A percentile compares a stretch with the other conserved stretches of the same genome.
Evolutionary conservation across 2,113 vertebrate species (phyloP).

Genomic region (Bagarius yarrelli): DNA sequence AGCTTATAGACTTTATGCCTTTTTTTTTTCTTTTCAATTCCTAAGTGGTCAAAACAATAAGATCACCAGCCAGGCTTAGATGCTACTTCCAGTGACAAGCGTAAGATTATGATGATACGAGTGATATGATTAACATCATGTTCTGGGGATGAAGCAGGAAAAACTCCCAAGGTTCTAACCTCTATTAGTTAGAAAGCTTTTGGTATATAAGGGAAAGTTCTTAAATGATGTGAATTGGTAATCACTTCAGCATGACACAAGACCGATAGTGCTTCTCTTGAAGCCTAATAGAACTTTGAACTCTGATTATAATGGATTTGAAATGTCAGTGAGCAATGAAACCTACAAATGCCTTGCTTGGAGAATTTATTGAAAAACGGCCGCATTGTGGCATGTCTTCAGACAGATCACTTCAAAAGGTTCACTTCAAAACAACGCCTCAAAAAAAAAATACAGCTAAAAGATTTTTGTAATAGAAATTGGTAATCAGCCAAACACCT

Average conservation of each 20-base stretch:
- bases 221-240: neutral
- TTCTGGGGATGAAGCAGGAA: neutral
- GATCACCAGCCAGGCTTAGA: neutral
- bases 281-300: neutral
- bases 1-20: too few relatives aligned
- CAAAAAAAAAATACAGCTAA: neutral
- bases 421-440: neutral
- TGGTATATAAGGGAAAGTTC: constrained; percentile 3
- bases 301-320: constrained; percentile 9
- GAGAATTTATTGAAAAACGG: constrained; percentile 16
- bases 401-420: neutral
- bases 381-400: neutral
- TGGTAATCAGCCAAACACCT: constrained; percentile 9
- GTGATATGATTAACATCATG: neutral
- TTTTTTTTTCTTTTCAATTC: too few relatives aligned
- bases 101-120: neutral
- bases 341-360: constrained; percentile 8
- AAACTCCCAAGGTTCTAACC: neutral
- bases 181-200: constrained; percentile 4
- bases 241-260: neutral
- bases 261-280: neutral
- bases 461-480: neutral
- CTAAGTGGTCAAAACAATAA: constrained; percentile 7
- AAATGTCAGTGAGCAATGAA: constrained; percentile 34
- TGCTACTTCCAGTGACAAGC: neutral